Conservation (phyloP, 2,888 invertebrate genomes). For the Perithous albicinctus region DNA sequence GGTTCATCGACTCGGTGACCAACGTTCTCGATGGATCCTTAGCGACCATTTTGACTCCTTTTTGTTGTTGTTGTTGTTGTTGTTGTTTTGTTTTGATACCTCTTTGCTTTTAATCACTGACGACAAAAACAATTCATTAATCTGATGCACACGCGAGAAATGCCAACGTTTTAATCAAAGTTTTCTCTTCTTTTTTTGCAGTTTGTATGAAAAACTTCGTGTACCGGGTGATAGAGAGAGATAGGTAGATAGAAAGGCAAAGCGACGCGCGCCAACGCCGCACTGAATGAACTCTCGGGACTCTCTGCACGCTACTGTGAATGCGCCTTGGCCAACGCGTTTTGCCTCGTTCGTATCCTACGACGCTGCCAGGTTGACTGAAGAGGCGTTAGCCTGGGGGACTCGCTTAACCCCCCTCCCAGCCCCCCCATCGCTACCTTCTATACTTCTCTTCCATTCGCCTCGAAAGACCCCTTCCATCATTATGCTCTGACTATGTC, state of each 20-base stretch:
- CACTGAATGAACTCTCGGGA: slow-evolving; percentile 58
- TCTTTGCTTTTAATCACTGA: slow-evolving; percentile 9
- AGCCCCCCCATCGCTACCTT: slow-evolving; percentile 46
- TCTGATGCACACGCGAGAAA: slow-evolving; percentile 31
- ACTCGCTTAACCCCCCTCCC: slow-evolving; percentile 67
- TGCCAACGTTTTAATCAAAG: neutral
- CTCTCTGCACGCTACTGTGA: slow-evolving; percentile 66
- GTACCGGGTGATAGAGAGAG: slow-evolving; percentile 22
- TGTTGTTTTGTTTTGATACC: no score
- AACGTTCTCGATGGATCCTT: slow-evolving; percentile 82
- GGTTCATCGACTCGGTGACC: slow-evolving; percentile 85
- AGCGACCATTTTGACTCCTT: slow-evolving; percentile 85
- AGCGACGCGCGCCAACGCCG: slow-evolving; percentile 65
- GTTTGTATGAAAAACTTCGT: slow-evolving; percentile 1
- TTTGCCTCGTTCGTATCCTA: slow-evolving; percentile 69
- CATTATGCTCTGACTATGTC: slow-evolving; percentile 12
- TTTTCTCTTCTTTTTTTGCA: slow-evolving; percentile 8
- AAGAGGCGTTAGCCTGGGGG: slow-evolving; percentile 72
- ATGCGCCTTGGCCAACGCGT: slow-evolving; percentile 72
- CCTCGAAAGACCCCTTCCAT: slow-evolving; percentile 44
- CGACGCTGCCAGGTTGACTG: slow-evolving; percentile 81
- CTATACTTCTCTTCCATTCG: slow-evolving; percentile 49
- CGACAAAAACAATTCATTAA: slow-evolving; percentile 22
- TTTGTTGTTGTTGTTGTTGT: neutral
- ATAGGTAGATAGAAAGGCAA: slow-evolving; percentile 15